These are phyloP conservation scores for Oeneis ivallda DNA, from an alignment of 2,888 invertebrate genomes.

Conservation along the genomic window DNA sequence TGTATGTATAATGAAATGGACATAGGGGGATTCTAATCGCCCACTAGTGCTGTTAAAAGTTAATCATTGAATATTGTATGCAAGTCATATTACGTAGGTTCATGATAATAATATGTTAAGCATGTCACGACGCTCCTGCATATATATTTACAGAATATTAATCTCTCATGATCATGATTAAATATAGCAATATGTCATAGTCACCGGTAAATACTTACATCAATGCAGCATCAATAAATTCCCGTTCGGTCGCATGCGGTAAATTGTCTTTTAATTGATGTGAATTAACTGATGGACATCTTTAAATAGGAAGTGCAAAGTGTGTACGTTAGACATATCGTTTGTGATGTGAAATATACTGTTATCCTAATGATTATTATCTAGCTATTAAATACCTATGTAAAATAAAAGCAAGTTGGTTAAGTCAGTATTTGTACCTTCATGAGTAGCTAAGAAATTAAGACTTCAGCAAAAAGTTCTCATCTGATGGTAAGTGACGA, in stretches of 20 bases:
- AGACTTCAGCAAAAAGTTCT: too few species aligned
- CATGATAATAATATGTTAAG: too few species aligned
- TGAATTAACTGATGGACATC: slow-evolving; percentile 21
- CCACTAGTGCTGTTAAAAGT: neutral
- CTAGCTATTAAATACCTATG: too few species aligned
- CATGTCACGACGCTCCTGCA: slow-evolving; percentile 2
- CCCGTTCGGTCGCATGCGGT: neutral
- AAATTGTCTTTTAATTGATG: slow-evolving; percentile 27
- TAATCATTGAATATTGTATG: neutral
- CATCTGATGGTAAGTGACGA: too few species aligned
- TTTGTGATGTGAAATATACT: neutral
- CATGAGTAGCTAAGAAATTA: too few species aligned
- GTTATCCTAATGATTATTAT: neutral
- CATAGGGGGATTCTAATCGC: too few species aligned
- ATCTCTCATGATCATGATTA: neutral
- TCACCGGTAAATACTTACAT: neutral
- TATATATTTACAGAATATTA: neutral
- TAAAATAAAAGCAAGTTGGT: too few species aligned
- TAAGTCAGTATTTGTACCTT: too few species aligned
- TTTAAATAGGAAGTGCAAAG: slow-evolving; percentile 16
- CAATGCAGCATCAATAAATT: slow-evolving; percentile 9
- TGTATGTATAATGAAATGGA: too few species aligned
- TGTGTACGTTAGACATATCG: neutral
- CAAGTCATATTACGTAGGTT: neutral
- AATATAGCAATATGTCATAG: neutral